Evolutionary conservation across 2,888 invertebrate genomes (phyloP).

Genomic region (Tryphoninae sp.): DNA sequence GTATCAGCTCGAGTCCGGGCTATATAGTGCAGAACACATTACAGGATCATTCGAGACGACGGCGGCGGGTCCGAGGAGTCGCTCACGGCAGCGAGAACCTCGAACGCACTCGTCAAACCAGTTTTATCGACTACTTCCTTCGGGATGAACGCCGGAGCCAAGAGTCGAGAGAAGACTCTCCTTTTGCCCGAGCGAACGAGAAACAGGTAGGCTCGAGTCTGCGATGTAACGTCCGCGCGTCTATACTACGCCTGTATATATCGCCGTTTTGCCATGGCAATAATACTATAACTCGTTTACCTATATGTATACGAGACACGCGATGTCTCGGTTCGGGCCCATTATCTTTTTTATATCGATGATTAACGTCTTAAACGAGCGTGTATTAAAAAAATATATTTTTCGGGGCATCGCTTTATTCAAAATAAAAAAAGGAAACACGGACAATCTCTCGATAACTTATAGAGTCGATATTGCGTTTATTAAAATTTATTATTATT

Average conservation of each 20-base stretch:
- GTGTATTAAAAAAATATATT: not conserved
- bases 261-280: constrained; percentile 18
- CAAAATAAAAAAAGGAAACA: not conserved
- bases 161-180: constrained; percentile 29
- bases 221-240: constrained; percentile 28
- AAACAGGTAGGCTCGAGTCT: constrained; percentile 63
- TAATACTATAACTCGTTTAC: constrained; percentile 5
- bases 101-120: constrained; percentile 80
- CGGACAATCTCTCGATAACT: too few species aligned
- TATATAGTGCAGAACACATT: constrained; percentile 43
- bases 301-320: constrained; percentile 33
- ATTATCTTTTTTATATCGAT: not conserved
- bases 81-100: constrained; percentile 36
- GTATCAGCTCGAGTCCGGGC: constrained; percentile 42
- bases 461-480: not conserved
- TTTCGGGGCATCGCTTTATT: not conserved
- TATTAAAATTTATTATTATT: not conserved
- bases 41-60: constrained; percentile 52
- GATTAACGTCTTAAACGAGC: constrained; percentile 8
- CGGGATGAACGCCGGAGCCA: constrained; percentile 65
- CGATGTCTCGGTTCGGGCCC: not conserved
- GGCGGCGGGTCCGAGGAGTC: constrained; percentile 35
- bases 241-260: constrained; percentile 6
- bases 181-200: constrained; percentile 51
- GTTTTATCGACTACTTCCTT: constrained; percentile 79